Conservation (phyloP, 2,888 invertebrate genomes). For the Habroteleia sp. region DNA sequence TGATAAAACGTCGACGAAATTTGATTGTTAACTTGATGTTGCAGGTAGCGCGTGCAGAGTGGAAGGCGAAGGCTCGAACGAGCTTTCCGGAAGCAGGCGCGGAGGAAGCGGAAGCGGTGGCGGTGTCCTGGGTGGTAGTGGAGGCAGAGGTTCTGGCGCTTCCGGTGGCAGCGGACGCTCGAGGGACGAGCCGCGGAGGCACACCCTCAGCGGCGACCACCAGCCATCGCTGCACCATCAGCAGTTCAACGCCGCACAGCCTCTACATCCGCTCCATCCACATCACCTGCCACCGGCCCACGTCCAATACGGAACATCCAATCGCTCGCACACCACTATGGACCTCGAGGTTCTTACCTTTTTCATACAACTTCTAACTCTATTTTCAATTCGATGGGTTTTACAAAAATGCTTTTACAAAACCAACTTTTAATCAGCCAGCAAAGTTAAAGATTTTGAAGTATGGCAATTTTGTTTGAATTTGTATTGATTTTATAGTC, state of each 20-base stretch:
- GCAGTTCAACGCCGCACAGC: conserved; percentile 77
- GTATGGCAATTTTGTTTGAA: too few relatives aligned
- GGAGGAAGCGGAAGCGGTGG: conserved; percentile 71
- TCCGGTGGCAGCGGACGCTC: conserved; percentile 73
- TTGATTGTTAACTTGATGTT: too few relatives aligned
- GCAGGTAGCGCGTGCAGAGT: conserved; percentile 77
- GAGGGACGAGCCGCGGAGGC: conserved; percentile 91
- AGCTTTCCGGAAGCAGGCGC: conserved; percentile 73
- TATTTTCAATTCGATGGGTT: background rate
- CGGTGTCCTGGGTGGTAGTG: conserved; percentile 68
- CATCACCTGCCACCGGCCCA: conserved; percentile 83
- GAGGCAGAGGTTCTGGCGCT: conserved; percentile 68
- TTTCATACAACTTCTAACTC: too few relatives aligned
- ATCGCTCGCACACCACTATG: conserved; percentile 83
- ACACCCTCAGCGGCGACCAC: conserved; percentile 88
- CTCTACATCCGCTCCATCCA: conserved; percentile 80
- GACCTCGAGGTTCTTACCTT: conserved; percentile 87
- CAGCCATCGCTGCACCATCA: conserved; percentile 85
- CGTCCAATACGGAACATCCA: conserved; percentile 81
- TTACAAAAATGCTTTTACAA: too few relatives aligned
- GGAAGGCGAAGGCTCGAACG: conserved; percentile 79
- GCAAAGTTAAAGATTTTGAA: too few relatives aligned
- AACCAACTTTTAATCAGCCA: too few relatives aligned
- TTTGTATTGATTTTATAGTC: too few relatives aligned
- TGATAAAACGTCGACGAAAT: conserved; percentile 8